These are phyloP conservation scores for Onychostoma macrolepis DNA, from an alignment of 2,113 vertebrate genomes.

Conservation along the genomic window DNA sequence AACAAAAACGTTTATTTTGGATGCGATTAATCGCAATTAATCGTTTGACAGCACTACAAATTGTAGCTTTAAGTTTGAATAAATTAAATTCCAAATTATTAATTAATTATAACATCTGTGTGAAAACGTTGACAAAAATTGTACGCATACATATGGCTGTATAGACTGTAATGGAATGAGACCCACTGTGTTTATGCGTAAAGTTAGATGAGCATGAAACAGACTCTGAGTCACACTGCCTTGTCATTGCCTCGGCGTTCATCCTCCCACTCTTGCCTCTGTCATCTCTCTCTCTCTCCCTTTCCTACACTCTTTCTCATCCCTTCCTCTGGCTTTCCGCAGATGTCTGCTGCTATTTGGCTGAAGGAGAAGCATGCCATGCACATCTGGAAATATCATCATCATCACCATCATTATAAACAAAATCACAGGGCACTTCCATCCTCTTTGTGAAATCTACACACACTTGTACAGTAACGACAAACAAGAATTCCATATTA, in stretches of 20 bases:
- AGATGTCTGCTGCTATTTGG: conserved; percentile 38
- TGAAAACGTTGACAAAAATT: background rate
- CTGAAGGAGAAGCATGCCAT: conserved; percentile 7
- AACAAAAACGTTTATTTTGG: no score
- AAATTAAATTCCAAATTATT: background rate
- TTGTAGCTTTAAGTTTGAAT: background rate
- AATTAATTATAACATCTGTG: background rate
- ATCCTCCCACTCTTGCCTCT: conserved; percentile 30
- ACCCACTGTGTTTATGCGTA: conserved; percentile 37
- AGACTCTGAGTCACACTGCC: conserved; percentile 38
- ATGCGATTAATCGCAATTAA: no score
- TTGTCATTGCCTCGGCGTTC: conserved; percentile 23
- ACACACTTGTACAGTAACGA: conserved; percentile 5
- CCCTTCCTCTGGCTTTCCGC: conserved; percentile 28
- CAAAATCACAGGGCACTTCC: conserved; percentile 6
- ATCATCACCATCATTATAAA: conserved; percentile 46
- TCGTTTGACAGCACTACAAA: no score
- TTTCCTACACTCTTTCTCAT: conserved; percentile 38
- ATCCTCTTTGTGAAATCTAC: background rate
- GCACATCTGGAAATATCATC: conserved; percentile 51
- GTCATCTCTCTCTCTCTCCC: conserved; percentile 35
- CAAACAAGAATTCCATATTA: background rate
- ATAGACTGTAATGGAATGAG: background rate
- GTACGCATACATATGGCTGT: background rate
- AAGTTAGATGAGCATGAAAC: conserved; percentile 25